Conservation (phyloP, 1,140 invertebrate genomes). For the Goniozus legneri region DNA sequence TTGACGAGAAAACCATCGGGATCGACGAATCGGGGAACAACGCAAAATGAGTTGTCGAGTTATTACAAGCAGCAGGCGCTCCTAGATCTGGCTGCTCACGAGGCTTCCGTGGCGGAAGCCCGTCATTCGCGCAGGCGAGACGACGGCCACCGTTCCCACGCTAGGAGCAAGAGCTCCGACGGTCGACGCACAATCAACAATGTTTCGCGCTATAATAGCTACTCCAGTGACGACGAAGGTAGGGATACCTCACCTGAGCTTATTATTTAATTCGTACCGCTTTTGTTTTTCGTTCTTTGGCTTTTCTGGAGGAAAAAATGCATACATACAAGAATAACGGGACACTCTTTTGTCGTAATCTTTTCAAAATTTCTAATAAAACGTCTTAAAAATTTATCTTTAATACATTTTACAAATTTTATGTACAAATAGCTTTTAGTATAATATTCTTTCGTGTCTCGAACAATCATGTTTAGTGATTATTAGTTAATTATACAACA, state of each 20-base stretch:
- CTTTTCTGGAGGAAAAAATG: too few species aligned
- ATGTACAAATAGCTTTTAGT: too few species aligned
- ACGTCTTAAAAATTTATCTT: too few species aligned
- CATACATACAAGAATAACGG: too few species aligned
- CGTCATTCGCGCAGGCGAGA: conserved; percentile 39
- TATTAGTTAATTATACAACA: too few species aligned
- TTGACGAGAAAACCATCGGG: conserved; percentile 72
- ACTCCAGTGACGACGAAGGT: conserved; percentile 87
- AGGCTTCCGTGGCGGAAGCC: conserved; percentile 31
- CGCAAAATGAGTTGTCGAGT: conserved; percentile 48
- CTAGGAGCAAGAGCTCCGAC: conserved; percentile 52
- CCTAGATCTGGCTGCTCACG: conserved; percentile 38
- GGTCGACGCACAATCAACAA: conserved; percentile 49
- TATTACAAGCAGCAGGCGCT: conserved; percentile 53
- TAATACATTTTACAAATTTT: too few species aligned
- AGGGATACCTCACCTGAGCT: conserved; percentile 52
- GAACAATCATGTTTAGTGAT: too few species aligned
- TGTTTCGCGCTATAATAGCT: conserved; percentile 69
- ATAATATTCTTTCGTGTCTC: too few species aligned
- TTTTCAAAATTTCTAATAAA: too few species aligned
- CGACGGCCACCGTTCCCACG: conserved; percentile 45
- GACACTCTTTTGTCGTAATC: too few species aligned
- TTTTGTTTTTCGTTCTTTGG: too few species aligned
- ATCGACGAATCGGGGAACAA: conserved; percentile 46
- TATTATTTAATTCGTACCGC: conserved; percentile 42